A percentile compares a stretch with the other conserved stretches of the same genome.
phyloP scores from a whole-genome alignment of 2,113 vertebrate species.

The Anthoscopus minutus region DNA sequence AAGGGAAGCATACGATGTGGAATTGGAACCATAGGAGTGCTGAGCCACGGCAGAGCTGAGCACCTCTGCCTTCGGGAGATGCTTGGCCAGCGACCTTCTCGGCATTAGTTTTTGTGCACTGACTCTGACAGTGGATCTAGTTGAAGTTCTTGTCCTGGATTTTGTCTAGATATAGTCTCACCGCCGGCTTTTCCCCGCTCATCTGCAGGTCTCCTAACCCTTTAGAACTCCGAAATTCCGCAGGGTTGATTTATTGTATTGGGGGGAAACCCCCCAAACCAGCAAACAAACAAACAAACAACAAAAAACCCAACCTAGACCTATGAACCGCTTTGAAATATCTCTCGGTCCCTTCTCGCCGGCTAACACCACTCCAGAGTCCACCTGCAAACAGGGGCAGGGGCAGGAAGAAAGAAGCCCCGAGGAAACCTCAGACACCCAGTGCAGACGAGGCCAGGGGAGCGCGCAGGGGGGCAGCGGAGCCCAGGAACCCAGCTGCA shows the following conservation, averaged over 20 bases:
- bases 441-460: background rate
- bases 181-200: fast-evolving
- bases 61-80: background rate
- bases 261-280: fast-evolving
- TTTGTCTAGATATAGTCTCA: background rate
- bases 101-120: background rate
- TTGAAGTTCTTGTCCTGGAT: background rate
- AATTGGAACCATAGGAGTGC: fast-evolving
- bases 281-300: too few species aligned
- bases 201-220: background rate
- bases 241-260: background rate
- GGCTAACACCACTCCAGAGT: background rate
- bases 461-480: background rate
- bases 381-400: background rate
- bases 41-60: background rate
- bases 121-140: background rate
- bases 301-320: background rate
- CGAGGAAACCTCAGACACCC: background rate
- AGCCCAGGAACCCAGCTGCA: background rate
- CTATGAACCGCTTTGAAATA: background rate
- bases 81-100: background rate
- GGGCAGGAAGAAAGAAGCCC: background rate
- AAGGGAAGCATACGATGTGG: fast-evolving
- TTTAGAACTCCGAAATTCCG: background rate
- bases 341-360: background rate